Conservation (phyloP, 2,113 vertebrate genomes). For the Canis aureus region DNA sequence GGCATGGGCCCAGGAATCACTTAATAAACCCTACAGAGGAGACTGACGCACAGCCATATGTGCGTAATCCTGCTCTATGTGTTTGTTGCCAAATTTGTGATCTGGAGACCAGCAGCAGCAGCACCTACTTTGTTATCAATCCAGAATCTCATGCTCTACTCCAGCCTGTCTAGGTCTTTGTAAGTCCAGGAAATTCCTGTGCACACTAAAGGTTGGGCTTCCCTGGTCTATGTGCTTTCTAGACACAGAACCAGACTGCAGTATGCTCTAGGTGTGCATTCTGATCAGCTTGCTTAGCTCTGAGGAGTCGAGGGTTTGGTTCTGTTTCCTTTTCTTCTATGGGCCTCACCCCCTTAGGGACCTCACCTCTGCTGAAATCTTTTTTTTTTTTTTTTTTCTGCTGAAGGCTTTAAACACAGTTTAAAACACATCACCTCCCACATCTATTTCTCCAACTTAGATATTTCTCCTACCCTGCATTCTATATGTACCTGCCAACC, state of each 20-base stretch:
- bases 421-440: not conserved
- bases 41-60: not conserved
- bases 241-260: fast-evolving
- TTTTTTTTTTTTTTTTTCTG: not conserved
- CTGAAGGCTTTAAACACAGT: not conserved
- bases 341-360: not conserved
- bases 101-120: not conserved
- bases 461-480: not conserved
- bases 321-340: not conserved
- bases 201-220: no score
- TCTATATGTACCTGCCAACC: not conserved
- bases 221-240: not conserved
- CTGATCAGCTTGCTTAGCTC: not conserved
- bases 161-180: not conserved
- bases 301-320: not conserved
- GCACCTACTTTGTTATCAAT: not conserved
- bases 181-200: not conserved
- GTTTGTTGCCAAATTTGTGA: not conserved
- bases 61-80: no score
- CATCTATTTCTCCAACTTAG: not conserved
- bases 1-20: not conserved
- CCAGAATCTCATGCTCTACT: not conserved
- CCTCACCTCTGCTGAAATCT: not conserved
- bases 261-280: not conserved
- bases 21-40: not conserved